Evolutionary conservation across 2,797 vertebrate species (phyloP).

Genomic region (Pampus argenteus): DNA sequence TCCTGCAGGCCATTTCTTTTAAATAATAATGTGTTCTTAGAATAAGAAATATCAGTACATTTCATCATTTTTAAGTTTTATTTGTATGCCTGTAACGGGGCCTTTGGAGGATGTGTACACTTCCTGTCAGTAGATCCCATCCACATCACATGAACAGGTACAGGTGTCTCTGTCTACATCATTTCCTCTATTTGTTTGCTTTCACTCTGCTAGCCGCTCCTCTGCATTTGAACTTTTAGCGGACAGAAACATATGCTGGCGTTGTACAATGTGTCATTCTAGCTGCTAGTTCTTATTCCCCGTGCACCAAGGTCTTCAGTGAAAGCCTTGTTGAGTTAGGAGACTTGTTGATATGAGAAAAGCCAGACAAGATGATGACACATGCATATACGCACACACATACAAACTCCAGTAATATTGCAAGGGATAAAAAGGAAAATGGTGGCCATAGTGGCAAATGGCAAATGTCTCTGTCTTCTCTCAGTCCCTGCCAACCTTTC

Average conservation of each 20-base stretch:
- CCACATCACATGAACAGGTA: background rate
- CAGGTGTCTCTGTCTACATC: background rate
- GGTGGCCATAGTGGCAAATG: no score
- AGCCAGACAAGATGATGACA: constrained; percentile 18
- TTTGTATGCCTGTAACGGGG: background rate
- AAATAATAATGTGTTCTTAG: constrained; percentile 44
- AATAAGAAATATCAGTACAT: constrained; percentile 16
- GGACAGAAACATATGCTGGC: constrained; percentile 34
- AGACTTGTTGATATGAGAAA: constrained; percentile 21
- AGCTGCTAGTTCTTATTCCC: constrained; percentile 14
- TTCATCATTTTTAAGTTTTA: constrained; percentile 1
- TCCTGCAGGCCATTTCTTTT: constrained; percentile 41
- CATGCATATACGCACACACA: background rate
- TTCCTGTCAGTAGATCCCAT: constrained; percentile 18
- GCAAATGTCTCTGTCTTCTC: background rate
- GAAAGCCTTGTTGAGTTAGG: constrained; percentile 3
- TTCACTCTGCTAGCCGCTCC: constrained; percentile 14
- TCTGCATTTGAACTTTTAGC: constrained; percentile 22
- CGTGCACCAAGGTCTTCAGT: background rate
- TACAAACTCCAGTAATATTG: background rate
- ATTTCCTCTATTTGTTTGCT: constrained; percentile 24
- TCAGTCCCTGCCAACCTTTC: constrained; percentile 15
- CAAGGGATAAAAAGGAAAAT: background rate
- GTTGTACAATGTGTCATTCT: constrained; percentile 23
- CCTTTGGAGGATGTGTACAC: background rate